A percentile compares a stretch with the other conserved stretches of the same genome.
phyloP scores from a whole-genome alignment of 1,140 invertebrate species.

The Zaprionus davidi region DNA sequence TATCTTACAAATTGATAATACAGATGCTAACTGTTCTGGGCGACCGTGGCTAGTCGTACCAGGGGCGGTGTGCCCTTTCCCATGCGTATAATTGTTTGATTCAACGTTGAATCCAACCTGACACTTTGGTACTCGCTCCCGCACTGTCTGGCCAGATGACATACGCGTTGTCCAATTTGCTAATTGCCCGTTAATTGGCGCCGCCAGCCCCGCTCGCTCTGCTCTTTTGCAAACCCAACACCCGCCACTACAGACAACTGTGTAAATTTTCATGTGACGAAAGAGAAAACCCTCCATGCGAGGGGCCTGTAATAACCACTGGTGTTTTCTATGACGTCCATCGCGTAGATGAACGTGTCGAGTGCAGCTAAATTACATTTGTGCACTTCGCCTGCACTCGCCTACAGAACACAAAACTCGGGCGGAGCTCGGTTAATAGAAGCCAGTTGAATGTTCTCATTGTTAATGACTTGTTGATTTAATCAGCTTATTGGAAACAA shows the following conservation, averaged over 20 bases:
- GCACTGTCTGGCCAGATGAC: slow-evolving; percentile 3
- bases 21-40: slow-evolving; percentile 32
- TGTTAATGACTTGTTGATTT: not conserved
- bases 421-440: not conserved
- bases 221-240: not conserved
- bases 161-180: slow-evolving; percentile 17
- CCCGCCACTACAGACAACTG: slow-evolving; percentile 12
- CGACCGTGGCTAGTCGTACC: slow-evolving; percentile 29
- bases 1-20: slow-evolving; percentile 22
- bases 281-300: not conserved
- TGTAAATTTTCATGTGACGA: slow-evolving; percentile 25
- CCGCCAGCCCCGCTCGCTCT: not conserved
- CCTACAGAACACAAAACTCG: not conserved
- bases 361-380: not conserved
- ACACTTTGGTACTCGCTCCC: slow-evolving; percentile 42
- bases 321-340: slow-evolving; percentile 5
- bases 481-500: not conserved
- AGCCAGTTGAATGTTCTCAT: not conserved
- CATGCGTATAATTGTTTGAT: slow-evolving; percentile 33
- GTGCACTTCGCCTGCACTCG: not conserved
- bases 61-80: slow-evolving; percentile 24
- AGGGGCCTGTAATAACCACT: not conserved
- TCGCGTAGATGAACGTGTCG: slow-evolving; percentile 2
- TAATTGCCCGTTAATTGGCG: slow-evolving; percentile 48
- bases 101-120: slow-evolving; percentile 38